These are phyloP conservation scores for Salmo trutta DNA, from an alignment of 2,797 vertebrate genomes.

Conservation along the genomic window DNA sequence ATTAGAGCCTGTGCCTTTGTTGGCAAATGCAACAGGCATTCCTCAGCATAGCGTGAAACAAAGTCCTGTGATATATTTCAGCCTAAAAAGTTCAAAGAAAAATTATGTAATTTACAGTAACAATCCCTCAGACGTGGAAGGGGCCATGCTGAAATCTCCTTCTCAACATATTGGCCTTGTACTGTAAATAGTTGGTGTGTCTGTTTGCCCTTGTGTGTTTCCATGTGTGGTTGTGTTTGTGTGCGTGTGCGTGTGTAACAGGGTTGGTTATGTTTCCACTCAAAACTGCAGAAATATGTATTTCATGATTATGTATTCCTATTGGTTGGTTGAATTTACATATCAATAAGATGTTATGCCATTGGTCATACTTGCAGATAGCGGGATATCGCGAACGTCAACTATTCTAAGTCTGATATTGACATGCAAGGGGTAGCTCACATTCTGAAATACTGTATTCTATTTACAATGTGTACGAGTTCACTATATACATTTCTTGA, in stretches of 20 bases:
- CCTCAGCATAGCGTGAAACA: constrained; percentile 22
- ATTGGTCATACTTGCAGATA: too few relatives aligned
- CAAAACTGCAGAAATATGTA: not conserved
- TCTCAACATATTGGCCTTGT: constrained; percentile 1
- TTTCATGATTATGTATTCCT: too few relatives aligned
- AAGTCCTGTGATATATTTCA: constrained; percentile 38
- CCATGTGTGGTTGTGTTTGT: constrained; percentile 4
- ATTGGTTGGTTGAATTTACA: too few relatives aligned
- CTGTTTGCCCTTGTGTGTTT: not conserved
- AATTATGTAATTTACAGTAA: constrained; percentile 5
- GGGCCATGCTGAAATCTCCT: constrained; percentile 20
- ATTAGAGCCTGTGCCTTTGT: constrained; percentile 17
- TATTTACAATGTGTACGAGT: too few relatives aligned
- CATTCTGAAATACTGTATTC: too few relatives aligned
- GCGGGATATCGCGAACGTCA: too few relatives aligned
- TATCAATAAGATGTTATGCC: too few relatives aligned
- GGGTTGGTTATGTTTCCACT: too few relatives aligned
- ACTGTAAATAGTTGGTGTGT: constrained; percentile 18
- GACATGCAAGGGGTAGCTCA: too few relatives aligned
- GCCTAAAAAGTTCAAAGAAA: constrained; percentile 7
- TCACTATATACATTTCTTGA: too few relatives aligned
- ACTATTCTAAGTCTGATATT: too few relatives aligned
- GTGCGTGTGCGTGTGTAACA: not conserved
- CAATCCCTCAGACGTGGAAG: not conserved
- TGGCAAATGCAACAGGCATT: constrained; percentile 11